These are phyloP conservation scores for Neosilurus mollespiculum DNA, from an alignment of 2,797 vertebrate species.

Conservation along the genomic window DNA sequence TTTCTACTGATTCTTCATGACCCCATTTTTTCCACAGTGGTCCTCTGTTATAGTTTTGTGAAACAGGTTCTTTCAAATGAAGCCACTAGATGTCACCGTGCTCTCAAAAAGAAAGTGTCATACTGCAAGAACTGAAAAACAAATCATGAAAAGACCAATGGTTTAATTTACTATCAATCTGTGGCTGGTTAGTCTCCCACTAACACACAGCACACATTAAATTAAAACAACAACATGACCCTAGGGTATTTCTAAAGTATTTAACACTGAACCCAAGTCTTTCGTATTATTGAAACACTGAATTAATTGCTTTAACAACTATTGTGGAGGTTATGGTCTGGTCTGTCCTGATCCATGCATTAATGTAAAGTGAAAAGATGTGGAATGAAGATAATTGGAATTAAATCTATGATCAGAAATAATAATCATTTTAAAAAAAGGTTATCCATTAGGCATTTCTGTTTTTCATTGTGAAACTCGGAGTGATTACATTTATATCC, in stretches of 20 bases:
- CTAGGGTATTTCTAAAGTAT: neutral
- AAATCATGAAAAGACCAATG: neutral
- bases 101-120: neutral
- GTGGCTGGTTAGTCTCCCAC: neutral
- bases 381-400: neutral
- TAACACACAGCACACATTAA: neutral
- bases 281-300: neutral
- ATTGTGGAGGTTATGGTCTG: neutral
- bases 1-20: neutral
- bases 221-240: neutral
- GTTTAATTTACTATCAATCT: neutral
- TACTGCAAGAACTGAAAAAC: neutral
- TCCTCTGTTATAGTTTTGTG: neutral
- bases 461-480: too few relatives aligned
- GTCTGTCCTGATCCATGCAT: too few relatives aligned
- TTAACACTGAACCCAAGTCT: neutral
- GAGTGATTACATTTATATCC: too few relatives aligned
- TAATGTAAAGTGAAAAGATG: neutral
- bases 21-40: neutral
- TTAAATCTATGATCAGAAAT: too few relatives aligned
- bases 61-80: neutral
- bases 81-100: conserved; percentile 4
- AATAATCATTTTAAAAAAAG: too few relatives aligned
- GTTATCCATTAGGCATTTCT: too few relatives aligned
- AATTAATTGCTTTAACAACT: neutral